Conservation (phyloP, 92 coral and sea anemone genomes). For the Pocillopora meandrina region DNA sequence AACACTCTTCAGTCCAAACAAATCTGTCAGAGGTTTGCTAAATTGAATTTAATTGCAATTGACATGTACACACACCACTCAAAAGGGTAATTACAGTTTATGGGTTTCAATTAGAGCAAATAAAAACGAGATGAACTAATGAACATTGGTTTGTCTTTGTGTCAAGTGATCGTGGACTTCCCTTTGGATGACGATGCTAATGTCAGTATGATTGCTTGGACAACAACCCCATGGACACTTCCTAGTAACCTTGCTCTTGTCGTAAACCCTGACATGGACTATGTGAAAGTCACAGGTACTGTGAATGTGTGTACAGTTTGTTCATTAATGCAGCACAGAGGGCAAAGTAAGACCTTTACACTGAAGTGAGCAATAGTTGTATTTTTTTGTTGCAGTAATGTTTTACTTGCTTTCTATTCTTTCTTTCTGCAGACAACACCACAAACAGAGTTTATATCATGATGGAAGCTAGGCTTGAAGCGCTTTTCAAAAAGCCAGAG, state of each 20-base stretch:
- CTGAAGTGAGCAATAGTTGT: background rate
- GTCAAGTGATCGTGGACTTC: slow-evolving; percentile 83
- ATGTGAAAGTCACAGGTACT: slow-evolving; percentile 73
- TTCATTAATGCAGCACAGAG: too few relatives aligned
- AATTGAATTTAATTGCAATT: too few relatives aligned
- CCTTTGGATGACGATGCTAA: slow-evolving; percentile 93
- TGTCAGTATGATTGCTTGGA: slow-evolving; percentile 97
- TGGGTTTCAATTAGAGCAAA: too few relatives aligned
- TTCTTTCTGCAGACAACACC: slow-evolving; percentile 63
- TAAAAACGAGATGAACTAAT: too few relatives aligned
- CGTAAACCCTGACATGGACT: slow-evolving; percentile 85
- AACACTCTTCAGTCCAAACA: too few relatives aligned
- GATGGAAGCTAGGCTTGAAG: slow-evolving; percentile 91
- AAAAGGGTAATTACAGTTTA: too few relatives aligned
- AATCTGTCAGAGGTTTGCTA: too few relatives aligned
- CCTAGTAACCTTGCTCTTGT: slow-evolving; percentile 98
- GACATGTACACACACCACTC: too few relatives aligned
- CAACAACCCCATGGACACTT: slow-evolving; percentile 98
- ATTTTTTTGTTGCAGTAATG: background rate
- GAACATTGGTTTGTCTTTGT: slow-evolving; percentile 1
- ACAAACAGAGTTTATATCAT: slow-evolving; percentile 79
- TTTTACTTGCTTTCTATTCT: background rate
- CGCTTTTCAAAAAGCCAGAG: slow-evolving; percentile 89
- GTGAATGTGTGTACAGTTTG: too few relatives aligned
- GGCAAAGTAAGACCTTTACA: too few relatives aligned